Base-by-base conservation (phyloP, 2,113 vertebrate genomes). In the Saguinus imperator region DNA sequence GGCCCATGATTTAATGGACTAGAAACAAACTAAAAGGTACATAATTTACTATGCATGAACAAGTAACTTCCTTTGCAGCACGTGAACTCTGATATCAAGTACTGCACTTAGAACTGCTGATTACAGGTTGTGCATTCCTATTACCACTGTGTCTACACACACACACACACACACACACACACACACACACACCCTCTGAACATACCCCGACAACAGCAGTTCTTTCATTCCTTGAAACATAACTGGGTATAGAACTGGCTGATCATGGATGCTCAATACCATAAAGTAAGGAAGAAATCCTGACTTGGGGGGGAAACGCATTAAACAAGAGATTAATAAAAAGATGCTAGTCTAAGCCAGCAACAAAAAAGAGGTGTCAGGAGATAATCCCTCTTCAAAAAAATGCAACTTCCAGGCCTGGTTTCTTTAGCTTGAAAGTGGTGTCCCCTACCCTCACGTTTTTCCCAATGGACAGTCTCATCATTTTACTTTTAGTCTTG, bases 251-350 rank as follows among this genome's bases (percentile, higher is more conserved):
- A 77, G 57, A 81, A 57, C 72, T 64, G 37, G 16, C 77, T 84
- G 29, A n/a, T 61, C 37, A 80, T 48, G 43, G 37, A 50, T 76
- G 18, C 14, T 50, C 13, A 96, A 66, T 90, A 91, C 82, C 91
- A 92, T 79, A 97, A 97, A 91, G 95, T 52, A 98, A 98, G 97
- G 97, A 97, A 97, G 98, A 98, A 97, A 97, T 97, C 97, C 97
- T 97, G 97, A 87, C 82, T 96, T 89, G 92, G 91, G 57, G 94
- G 91, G 52, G 25, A 25, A 50, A 89, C 3, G 97, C 91, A 98
- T 98, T 98, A 98, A 98, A 94, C 95, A 98, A 97, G 94, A 98
- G 96, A 94, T 98, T 98, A 98, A 99, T 98, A 98, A 98, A 98
- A 98, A 97, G 97, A 98, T 93, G 94, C 89, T 98, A 97, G 95